Conservation (phyloP, 2,888 invertebrate genomes). For the Halictus ligatus region DNA sequence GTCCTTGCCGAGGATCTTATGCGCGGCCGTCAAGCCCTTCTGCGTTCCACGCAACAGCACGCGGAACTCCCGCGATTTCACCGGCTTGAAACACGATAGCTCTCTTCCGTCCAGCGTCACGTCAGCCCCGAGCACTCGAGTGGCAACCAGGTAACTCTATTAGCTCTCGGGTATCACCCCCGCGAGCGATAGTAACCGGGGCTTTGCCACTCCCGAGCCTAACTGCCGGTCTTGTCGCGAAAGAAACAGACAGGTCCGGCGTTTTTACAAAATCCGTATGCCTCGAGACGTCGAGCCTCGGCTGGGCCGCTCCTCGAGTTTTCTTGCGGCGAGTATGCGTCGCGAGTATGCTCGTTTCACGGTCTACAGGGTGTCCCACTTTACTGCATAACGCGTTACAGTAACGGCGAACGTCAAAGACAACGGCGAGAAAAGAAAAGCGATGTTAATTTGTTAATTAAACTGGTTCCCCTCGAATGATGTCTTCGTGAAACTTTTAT, state of each 20-base stretch:
- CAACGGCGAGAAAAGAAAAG: no score
- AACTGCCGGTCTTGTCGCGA: not conserved
- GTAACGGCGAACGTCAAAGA: no score
- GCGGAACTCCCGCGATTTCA: conserved; percentile 12
- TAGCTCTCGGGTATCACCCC: conserved; percentile 12
- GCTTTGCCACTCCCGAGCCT: not conserved
- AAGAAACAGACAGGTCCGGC: not conserved
- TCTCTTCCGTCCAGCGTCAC: conserved; percentile 34
- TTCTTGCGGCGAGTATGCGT: not conserved
- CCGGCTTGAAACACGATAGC: conserved; percentile 12
- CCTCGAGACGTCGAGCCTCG: not conserved
- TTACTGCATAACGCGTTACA: no score
- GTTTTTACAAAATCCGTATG: not conserved
- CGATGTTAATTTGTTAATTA: no score
- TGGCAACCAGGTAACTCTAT: conserved; percentile 21
- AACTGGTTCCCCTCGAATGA: no score
- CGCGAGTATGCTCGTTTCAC: not conserved
- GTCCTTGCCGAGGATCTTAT: conserved; percentile 21
- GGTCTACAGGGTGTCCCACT: no score
- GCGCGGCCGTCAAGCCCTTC: not conserved
- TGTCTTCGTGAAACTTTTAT: no score
- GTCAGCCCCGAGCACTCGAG: conserved; percentile 4
- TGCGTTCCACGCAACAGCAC: conserved; percentile 16
- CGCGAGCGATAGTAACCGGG: conserved; percentile 12
- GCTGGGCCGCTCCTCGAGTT: not conserved